A percentile compares a stretch with the other conserved stretches of the same genome.
Conservation (phyloP, 2,888 invertebrate species). For the Philereme transversata region DNA sequence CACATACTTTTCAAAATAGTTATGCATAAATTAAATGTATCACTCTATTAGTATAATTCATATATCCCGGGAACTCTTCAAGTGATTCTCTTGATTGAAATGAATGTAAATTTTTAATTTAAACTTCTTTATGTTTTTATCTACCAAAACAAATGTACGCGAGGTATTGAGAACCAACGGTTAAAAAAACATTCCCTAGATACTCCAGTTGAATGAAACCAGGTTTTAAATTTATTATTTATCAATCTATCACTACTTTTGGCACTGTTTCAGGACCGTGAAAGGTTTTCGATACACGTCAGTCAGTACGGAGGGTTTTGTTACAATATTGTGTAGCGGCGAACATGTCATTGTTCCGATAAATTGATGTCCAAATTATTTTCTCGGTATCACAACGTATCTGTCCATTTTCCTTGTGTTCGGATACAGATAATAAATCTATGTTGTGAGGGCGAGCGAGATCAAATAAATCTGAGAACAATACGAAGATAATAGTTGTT, state of each 20-base stretch:
- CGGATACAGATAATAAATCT: constrained; percentile 7
- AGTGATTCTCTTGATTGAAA: too few relatives aligned
- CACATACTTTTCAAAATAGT: too few relatives aligned
- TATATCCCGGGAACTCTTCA: too few relatives aligned
- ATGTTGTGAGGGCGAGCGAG: constrained; percentile 1
- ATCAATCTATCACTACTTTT: constrained; percentile 15
- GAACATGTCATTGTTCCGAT: constrained; percentile 16
- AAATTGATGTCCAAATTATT: constrained; percentile 21
- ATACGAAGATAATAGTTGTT: too few relatives aligned
- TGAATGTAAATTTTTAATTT: too few relatives aligned
- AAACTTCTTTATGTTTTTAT: too few relatives aligned
- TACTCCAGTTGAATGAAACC: neutral
- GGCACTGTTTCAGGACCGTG: constrained; percentile 20
- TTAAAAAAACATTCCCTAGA: too few relatives aligned
- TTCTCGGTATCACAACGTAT: constrained; percentile 8
- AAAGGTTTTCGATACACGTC: constrained; percentile 24
- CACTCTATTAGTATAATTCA: too few relatives aligned
- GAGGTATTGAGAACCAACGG: too few relatives aligned
- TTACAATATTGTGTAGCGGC: constrained; percentile 17
- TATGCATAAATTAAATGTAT: too few relatives aligned
- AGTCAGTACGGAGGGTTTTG: constrained; percentile 14
- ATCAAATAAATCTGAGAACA: neutral
- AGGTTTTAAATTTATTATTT: constrained; percentile 11
- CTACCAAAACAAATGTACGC: too few relatives aligned
- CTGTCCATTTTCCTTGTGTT: constrained; percentile 10